Percentiles rank a stretch among this genome's conserved stretches.
These are phyloP conservation scores for Fratercula arctica DNA, from an alignment of 2,797 vertebrate species.

Conservation along the genomic window DNA sequence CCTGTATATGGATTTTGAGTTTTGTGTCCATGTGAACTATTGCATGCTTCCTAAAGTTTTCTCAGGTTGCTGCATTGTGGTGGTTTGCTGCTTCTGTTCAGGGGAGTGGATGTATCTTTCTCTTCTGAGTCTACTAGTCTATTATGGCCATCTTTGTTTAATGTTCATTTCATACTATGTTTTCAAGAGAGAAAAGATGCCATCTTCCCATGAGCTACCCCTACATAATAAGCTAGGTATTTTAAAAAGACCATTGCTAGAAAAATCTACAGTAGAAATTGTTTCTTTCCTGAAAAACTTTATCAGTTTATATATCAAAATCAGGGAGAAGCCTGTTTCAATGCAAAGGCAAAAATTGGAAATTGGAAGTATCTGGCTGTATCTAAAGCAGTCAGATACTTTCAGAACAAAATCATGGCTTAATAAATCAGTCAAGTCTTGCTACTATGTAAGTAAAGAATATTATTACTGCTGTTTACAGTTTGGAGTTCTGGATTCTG, in stretches of 20 bases:
- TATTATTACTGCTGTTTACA: not conserved
- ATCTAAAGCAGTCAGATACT: not conserved
- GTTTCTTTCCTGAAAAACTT: not conserved
- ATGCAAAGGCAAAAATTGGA: not conserved
- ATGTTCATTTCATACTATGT: not conserved
- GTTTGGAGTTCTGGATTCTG: not conserved
- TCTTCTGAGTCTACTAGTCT: not conserved
- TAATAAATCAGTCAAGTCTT: not conserved
- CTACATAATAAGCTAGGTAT: not conserved
- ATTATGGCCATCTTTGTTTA: not conserved
- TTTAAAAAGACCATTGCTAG: not conserved
- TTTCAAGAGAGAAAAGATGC: not conserved
- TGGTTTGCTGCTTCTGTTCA: not conserved
- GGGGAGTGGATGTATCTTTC: not conserved
- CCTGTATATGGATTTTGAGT: not conserved
- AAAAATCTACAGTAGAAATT: not conserved
- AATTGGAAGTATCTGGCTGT: not conserved
- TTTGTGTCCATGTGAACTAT: not conserved
- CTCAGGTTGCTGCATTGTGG: not conserved
- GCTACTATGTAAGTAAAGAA: not conserved
- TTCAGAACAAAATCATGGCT: not conserved
- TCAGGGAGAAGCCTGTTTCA: not conserved
- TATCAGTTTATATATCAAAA: not conserved
- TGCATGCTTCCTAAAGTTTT: not conserved
- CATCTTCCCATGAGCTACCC: not conserved